Evolutionary conservation across 2,797 vertebrate genomes (phyloP).

Genomic region (Coregonus sp.): DNA sequence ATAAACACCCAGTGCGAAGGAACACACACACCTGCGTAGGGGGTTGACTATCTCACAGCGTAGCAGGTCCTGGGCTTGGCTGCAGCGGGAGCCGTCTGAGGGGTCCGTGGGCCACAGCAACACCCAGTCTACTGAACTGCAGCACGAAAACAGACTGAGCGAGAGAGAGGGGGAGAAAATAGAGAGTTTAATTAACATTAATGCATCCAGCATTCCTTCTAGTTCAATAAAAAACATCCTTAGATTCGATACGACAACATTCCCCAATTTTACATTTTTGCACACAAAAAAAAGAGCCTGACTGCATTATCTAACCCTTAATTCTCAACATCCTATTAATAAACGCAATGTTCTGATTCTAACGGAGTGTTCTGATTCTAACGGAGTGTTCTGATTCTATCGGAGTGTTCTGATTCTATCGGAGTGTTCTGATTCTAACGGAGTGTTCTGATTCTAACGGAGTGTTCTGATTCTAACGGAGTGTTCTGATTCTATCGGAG

Average conservation of each 20-base stretch:
- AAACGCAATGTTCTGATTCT: too few relatives aligned
- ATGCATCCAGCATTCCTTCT: too few relatives aligned
- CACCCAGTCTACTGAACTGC: constrained; percentile 81
- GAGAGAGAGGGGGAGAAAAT: constrained; percentile 2
- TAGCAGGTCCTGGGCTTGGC: constrained; percentile 78
- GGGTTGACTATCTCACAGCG: constrained; percentile 86
- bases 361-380: too few relatives aligned
- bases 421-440: not conserved
- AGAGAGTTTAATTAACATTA: not conserved
- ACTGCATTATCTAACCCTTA: not conserved
- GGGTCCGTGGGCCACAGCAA: constrained; percentile 72
- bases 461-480: too few relatives aligned
- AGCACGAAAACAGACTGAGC: constrained; percentile 82
- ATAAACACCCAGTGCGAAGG: not conserved
- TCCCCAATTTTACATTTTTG: not conserved
- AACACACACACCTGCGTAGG: constrained; percentile 71
- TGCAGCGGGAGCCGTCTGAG: constrained; percentile 50
- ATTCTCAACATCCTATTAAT: not conserved
- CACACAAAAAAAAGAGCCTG: not conserved
- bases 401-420: too few relatives aligned
- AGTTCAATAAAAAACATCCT: too few relatives aligned
- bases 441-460: too few relatives aligned
- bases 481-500: too few relatives aligned
- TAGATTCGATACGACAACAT: not conserved
- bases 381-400: too few relatives aligned